Evolutionary conservation across 2,797 vertebrate genomes (phyloP), one percentile per base, ranked within the genome.

Genomic region (Eupleurogrammus muticus): DNA sequence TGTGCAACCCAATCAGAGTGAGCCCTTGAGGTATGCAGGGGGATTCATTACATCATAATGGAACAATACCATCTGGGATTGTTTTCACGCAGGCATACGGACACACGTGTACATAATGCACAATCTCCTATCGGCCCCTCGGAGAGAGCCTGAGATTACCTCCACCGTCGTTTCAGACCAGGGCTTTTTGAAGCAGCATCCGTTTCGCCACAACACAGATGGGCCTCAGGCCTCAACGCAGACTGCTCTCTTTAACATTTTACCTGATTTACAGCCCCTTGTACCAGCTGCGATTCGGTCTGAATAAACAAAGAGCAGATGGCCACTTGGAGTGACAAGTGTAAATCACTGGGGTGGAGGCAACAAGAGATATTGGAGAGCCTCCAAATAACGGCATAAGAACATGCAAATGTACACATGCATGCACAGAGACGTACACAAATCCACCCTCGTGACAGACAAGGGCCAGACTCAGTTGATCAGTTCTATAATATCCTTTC

Each of bases 251-350:
- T 84, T 81, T 53, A 73, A 73, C 69, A 73, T 36, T 79, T 79
- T 66, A 86, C 65, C 79, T 75, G 78, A 87, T 87, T 82, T 75
- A 72, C 62, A 71, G 50, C 59, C 73, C 44, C 63, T 85, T 73
- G 60, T 32, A 66, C 40, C 75, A 80, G 76, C 73, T 83, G 79
- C 1, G 32, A 59, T 81, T 67, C 70, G 59, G 70, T 47, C 42
- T 72, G 72, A 80, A 67, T 74, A 73, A 84, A 84, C 75, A 83
- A 73, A 71, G 60, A 84, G 71, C 87, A 91, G 89, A 91, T 88
- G 86, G 88, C 61, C 75, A 75, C 79, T 89, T 68, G 46, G 48
- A 89, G 51, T 16, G 70, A 79, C 61, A 63, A 85, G 88, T 85
- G 82, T 83, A 82, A 81, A 71, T 89, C 79, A 54, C 50, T 23